A percentile compares a stretch with the other conserved stretches of the same genome.
Conservation (phyloP, 2,113 vertebrate genomes). For the Thalassarche chlororhynchos region DNA sequence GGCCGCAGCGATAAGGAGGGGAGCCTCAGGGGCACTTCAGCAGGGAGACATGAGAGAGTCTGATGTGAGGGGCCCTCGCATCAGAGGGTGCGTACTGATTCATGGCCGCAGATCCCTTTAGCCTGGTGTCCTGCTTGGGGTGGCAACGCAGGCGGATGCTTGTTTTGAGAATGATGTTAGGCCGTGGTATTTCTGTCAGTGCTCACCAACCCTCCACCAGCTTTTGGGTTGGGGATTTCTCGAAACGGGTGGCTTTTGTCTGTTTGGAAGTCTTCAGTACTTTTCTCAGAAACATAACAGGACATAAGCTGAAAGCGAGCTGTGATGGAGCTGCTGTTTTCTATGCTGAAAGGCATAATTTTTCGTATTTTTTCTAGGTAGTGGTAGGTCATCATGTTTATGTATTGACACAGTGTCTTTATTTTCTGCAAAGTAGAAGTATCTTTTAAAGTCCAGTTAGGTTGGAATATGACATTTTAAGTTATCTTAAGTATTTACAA, state of each 20-base stretch:
- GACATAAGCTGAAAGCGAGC: background rate
- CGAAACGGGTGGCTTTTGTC: rapidly evolving
- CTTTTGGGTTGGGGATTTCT: rapidly evolving
- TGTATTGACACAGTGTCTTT: background rate
- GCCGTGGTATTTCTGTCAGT: rapidly evolving
- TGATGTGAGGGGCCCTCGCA: rapidly evolving
- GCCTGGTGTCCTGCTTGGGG: no score
- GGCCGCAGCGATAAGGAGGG: background rate
- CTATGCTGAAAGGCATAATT: background rate
- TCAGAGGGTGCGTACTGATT: rapidly evolving
- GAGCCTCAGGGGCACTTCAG: rapidly evolving
- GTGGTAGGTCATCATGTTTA: background rate
- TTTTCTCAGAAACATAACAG: background rate
- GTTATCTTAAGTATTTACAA: background rate
- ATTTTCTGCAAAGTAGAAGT: background rate
- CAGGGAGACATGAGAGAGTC: background rate
- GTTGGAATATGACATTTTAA: background rate
- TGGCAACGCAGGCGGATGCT: background rate
- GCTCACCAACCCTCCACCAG: rapidly evolving
- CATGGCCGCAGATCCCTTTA: rapidly evolving
- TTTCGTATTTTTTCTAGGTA: rapidly evolving
- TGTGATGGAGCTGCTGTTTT: background rate
- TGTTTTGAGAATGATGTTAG: rapidly evolving
- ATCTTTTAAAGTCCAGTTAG: background rate
- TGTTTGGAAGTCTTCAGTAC: rapidly evolving